These are phyloP conservation scores for Apamea crenata DNA, from an alignment of 2,888 invertebrate species.

Conservation along the genomic window DNA sequence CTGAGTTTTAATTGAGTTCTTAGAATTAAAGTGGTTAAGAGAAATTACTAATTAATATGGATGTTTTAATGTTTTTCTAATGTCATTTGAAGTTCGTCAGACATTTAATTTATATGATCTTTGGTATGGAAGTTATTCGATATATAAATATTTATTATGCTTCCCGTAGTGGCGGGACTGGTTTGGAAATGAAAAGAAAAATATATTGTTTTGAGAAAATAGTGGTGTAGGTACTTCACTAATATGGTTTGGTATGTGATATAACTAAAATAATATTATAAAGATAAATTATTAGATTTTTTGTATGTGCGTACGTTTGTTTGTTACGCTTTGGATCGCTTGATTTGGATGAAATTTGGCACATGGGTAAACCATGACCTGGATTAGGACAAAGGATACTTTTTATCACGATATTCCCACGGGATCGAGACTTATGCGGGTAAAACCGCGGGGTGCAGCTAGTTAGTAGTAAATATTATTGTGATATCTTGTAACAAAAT, in stretches of 20 bases:
- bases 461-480: background rate
- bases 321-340: no score
- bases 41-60: constrained; percentile 54
- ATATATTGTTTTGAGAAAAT: background rate
- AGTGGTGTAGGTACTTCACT: background rate
- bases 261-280: no score
- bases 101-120: constrained; percentile 42
- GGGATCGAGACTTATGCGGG: no score
- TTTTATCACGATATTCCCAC: no score
- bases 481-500: background rate
- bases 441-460: no score
- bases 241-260: background rate
- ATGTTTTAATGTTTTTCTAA: constrained; percentile 51
- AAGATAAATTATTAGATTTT: no score
- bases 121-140: constrained; percentile 47
- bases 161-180: background rate
- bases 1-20: constrained; percentile 41
- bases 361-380: no score
- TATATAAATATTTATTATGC: constrained; percentile 49
- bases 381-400: no score
- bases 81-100: constrained; percentile 35
- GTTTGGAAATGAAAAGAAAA: constrained; percentile 15
- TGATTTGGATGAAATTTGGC: no score
- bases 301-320: no score
- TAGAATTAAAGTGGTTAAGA: constrained; percentile 39